Conservation (phyloP, 2,113 vertebrate species). For the Regulus satrapa region DNA sequence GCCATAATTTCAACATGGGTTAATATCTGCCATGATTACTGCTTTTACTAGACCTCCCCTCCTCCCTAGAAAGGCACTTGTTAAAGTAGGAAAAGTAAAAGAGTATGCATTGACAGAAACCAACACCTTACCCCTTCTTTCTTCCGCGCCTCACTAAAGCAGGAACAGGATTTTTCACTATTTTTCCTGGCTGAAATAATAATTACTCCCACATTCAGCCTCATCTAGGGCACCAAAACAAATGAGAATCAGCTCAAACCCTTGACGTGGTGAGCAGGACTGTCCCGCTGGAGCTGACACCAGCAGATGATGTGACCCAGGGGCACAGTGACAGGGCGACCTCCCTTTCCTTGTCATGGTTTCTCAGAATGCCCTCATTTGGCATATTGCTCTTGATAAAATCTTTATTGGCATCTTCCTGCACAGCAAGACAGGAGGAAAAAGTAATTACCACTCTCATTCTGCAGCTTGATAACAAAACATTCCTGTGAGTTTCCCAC, state of each 20-base stretch:
- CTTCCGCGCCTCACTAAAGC: not conserved
- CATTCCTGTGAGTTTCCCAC: not conserved
- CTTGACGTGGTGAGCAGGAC: fast-evolving
- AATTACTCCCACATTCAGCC: not conserved
- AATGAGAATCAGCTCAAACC: fast-evolving
- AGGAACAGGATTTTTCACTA: not conserved
- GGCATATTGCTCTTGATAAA: not conserved
- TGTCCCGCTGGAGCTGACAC: fast-evolving
- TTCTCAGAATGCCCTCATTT: not conserved
- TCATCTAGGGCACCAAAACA: fast-evolving
- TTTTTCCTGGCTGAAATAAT: not conserved
- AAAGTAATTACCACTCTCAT: not conserved
- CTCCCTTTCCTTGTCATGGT: not conserved
- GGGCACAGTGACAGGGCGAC: not conserved
- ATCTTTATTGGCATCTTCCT: not conserved
- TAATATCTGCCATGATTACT: not conserved
- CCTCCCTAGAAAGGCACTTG: not conserved
- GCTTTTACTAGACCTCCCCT: not conserved
- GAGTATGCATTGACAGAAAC: not conserved
- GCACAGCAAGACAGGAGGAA: not conserved
- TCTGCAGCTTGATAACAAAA: not conserved
- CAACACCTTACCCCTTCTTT: fast-evolving
- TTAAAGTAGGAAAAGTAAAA: not conserved
- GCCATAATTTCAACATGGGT: not conserved
- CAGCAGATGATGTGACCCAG: not conserved